Evolutionary conservation across 2,888 invertebrate species (phyloP), one percentile per base, ranked within the genome.

Genomic region (Cantharis rustica): DNA sequence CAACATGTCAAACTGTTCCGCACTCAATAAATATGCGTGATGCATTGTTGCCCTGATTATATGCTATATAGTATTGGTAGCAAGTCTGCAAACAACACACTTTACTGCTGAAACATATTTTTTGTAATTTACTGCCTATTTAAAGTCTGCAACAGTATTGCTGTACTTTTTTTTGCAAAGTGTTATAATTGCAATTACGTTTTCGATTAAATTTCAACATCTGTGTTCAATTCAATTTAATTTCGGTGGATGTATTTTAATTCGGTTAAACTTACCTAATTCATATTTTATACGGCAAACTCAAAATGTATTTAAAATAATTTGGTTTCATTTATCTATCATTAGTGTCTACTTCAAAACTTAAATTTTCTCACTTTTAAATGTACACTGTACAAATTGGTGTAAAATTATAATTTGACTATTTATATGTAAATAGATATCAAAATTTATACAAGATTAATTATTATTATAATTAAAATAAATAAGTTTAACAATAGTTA

Each of bases 11-110:
- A 80, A 79, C 80, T 77, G 81, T 80, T 81, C 81, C 80, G 78
- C 75, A 80, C 79, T 80, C 80, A 79, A 82, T 82, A 81, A 82
- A 81, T 82, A 82, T 78, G 79, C 79, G 80, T 80, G 77, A 75
- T 79, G 77, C 71, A 77, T 76, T 76, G 71, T 69, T 62, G 71
- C 20, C 75, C 79, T 80, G 80, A 81, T 81, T 79, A 80, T 80
- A 79, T 77, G 77, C 64, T 66, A 66, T 66, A 16, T 66, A 66
- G 75, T 75, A 77, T 80, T 77, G 75, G 78, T 31, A 71, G 72
- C 61, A 72, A 70, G 64, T 71, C 66, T 71, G 71, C 71, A 75
- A 75, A 71, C 71, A 75, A 66, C 63, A 31, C 62, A 23, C 70
- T 23, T 47, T 47, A 27, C 31, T 70, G 61, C 69, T 74, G 63